phyloP scores from a whole-genome alignment of 2,888 invertebrate species.

The Scaptomyza flava region DNA sequence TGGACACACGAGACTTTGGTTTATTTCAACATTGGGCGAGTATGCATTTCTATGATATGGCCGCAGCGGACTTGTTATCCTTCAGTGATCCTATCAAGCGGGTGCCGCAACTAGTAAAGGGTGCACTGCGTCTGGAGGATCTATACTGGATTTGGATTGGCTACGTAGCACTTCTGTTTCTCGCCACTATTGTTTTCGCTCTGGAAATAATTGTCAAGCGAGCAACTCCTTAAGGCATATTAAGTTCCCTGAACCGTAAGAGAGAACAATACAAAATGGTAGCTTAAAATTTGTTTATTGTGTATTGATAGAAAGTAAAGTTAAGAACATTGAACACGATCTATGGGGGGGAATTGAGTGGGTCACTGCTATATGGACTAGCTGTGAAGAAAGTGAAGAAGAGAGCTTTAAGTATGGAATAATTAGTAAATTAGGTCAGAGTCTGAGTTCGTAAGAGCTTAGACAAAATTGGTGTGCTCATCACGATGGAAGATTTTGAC shows the following conservation, averaged over 20 bases:
- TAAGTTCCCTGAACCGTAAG: background rate
- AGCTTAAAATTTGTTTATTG: constrained; percentile 43
- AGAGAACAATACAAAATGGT: background rate
- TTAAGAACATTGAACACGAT: constrained; percentile 44
- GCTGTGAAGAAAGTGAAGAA: constrained; percentile 14
- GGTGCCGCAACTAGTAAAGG: background rate
- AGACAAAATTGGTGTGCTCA: constrained; percentile 80
- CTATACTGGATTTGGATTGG: constrained; percentile 58
- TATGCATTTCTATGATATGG: constrained; percentile 69
- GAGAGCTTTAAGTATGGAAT: constrained; percentile 11
- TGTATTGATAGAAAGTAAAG: constrained; percentile 33
- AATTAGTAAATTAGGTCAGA: constrained; percentile 15
- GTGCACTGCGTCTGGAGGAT: constrained; percentile 47
- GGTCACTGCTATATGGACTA: constrained; percentile 1
- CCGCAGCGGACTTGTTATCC: constrained; percentile 50
- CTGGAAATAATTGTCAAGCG: constrained; percentile 31
- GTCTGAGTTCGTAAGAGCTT: constrained; percentile 73
- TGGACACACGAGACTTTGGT: constrained; percentile 55
- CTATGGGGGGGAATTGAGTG: constrained; percentile 46
- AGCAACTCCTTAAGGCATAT: background rate
- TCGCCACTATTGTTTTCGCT: constrained; percentile 31
- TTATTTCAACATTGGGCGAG: constrained; percentile 57
- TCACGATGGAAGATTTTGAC: constrained; percentile 88
- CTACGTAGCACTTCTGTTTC: constrained; percentile 33
- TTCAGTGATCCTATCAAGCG: constrained; percentile 49